A percentile compares a stretch with the other conserved stretches of the same genome.
phyloP scores from a whole-genome alignment of 1,140 invertebrate species.

The Nasonia vitripennis region DNA sequence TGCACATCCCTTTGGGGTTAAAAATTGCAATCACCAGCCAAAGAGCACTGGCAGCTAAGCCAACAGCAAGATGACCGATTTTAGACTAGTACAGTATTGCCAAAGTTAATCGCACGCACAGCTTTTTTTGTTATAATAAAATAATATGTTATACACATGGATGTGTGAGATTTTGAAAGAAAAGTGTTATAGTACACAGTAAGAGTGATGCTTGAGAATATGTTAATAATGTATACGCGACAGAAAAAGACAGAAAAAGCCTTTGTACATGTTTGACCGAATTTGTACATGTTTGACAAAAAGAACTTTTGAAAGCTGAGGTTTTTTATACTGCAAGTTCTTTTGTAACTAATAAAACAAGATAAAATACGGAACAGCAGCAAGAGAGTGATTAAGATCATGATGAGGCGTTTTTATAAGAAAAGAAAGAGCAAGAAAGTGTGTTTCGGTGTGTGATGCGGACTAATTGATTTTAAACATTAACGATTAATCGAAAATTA shows the following conservation, averaged over 20 bases:
- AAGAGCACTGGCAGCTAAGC: conserved; percentile 40
- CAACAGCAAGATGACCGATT: conserved; percentile 18
- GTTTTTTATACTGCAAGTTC: background rate
- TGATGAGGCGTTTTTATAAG: background rate
- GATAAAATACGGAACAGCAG: background rate
- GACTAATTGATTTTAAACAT: background rate
- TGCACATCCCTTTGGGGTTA: background rate
- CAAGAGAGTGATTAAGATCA: conserved; percentile 37
- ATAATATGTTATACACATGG: conserved; percentile 24
- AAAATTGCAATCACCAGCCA: conserved; percentile 41
- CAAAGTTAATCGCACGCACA: conserved; percentile 44
- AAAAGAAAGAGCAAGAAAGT: conserved; percentile 24
- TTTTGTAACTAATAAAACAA: background rate
- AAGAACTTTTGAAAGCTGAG: background rate
- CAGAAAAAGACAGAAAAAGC: background rate
- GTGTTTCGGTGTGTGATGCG: background rate
- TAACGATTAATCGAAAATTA: background rate
- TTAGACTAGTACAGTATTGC: conserved; percentile 36
- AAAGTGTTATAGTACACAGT: background rate
- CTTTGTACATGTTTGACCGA: conserved; percentile 4
- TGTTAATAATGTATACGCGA: background rate
- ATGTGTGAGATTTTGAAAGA: background rate
- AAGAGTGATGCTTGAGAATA: background rate
- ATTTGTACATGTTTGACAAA: background rate
- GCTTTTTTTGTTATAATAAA: conserved; percentile 31